phyloP scores from a whole-genome alignment of 2,797 vertebrate genomes.

The Betta splendens region DNA sequence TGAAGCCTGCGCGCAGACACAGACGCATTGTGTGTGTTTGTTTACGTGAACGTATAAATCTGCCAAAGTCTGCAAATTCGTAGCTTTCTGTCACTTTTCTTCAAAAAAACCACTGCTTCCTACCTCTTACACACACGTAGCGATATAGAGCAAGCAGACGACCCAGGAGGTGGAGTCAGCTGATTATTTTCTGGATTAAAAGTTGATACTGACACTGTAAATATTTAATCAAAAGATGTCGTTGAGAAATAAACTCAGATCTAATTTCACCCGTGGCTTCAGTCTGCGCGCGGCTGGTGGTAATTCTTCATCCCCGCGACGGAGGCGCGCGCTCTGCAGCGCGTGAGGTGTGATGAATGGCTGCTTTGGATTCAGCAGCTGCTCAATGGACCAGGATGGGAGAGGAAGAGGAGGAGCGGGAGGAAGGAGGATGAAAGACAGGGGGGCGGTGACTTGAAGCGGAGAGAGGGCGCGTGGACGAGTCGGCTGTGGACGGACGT shows the following conservation, averaged over 20 bases:
- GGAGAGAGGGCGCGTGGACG: conserved; percentile 28
- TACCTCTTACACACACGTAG: too few relatives aligned
- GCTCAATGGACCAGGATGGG: conserved; percentile 46
- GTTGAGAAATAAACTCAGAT: too few relatives aligned
- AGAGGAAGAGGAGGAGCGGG: conserved; percentile 36
- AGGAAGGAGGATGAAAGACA: conserved; percentile 35
- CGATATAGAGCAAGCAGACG: too few relatives aligned
- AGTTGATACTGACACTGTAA: too few relatives aligned
- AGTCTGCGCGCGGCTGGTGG: conserved; percentile 8
- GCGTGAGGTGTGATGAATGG: conserved; percentile 47
- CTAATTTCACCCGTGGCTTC: too few relatives aligned
- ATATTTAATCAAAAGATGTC: too few relatives aligned
- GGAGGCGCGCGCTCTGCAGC: conserved; percentile 62
- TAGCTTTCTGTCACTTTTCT: too few relatives aligned
- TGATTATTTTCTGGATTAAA: too few relatives aligned
- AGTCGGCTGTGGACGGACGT: conserved; percentile 30
- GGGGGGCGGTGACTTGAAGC: conserved; percentile 57
- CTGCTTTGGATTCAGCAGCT: conserved; percentile 66
- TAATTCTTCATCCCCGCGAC: conserved; percentile 51
- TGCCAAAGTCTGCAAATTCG: too few relatives aligned
- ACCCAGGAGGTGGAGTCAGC: too few relatives aligned
- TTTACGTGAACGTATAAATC: too few relatives aligned
- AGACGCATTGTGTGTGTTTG: conserved; percentile 20
- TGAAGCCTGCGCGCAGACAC: conserved; percentile 8
- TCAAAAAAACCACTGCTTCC: too few relatives aligned